Base-by-base conservation (phyloP, 1,140 invertebrate genomes). In the Cataglyphis hispanica region DNA sequence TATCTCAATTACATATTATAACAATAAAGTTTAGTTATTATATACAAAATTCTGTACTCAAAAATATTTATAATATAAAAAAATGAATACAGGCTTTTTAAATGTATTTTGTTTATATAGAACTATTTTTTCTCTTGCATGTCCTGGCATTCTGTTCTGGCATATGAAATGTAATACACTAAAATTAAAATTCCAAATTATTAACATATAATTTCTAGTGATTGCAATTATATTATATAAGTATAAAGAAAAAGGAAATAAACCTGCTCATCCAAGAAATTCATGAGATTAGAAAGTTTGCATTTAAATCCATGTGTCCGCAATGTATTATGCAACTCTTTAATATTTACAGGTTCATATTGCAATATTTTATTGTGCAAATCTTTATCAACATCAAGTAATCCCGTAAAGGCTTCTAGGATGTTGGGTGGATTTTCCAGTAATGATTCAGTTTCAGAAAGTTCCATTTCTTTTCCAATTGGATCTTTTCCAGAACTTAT, bases 221-320 rank as follows among this genome's bases (percentile, higher is more conserved):
- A 37, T 61, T 13, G 3, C 61, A 10, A 46, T 46, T 50, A 16
- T 50, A 5, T 46, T 34, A 2, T 0, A 13, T 50, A 84, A 43
- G 34, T 25, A 61, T 25, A 40, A 40, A 69, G 27, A 34, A 37
- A 37, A 37, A 66, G 4, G 1, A 60, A 85, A 61, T 37, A 86
- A 88, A 96, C 95, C 91, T 96, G 93, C 70, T 95, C 92, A 91
- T 96, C 95, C 13, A 96, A 89, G 80, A 94, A 95, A 84, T 95
- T 92, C 87, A 95, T 93, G 0, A 96, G 86, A 31, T 87, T 80
- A 61, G 93, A 93, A 5, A 92, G 80, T 31, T 94, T 95, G 25
- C 93, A 94, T 90, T 94, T 95, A 7, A 95, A 91, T 27, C 94
- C 94, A 60, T 91, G 85, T 69, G 87, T 40, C 80, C 94, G 95